phyloP scores from a whole-genome alignment of 2,113 vertebrate genomes.

The Felis catus region DNA sequence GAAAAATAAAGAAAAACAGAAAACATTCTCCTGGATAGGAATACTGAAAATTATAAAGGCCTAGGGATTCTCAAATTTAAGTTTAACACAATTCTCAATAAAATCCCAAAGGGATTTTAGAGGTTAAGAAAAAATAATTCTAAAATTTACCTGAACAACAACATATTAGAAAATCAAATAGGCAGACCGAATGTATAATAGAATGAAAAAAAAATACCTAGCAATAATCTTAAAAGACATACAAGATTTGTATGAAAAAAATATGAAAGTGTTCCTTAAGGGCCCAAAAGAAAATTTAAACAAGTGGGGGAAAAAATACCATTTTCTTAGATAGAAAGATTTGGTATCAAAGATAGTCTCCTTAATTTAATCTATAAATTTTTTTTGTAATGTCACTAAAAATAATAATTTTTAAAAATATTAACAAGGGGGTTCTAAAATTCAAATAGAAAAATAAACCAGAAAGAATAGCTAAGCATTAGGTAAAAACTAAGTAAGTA shows the following conservation, averaged over 20 bases:
- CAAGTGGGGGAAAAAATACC: background rate
- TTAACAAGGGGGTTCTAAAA: background rate
- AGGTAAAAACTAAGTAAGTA: no score
- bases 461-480: background rate
- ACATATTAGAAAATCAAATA: background rate
- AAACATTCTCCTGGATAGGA: background rate
- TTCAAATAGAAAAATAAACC: background rate
- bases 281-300: background rate
- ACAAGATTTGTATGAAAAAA: background rate
- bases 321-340: background rate
- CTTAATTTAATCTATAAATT: background rate
- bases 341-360: background rate
- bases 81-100: constrained; percentile 24
- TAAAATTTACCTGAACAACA: background rate
- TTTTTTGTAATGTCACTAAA: background rate
- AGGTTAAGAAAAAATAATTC: background rate
- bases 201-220: background rate
- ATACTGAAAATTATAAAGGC: background rate
- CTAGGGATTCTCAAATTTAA: background rate
- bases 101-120: background rate
- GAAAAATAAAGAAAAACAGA: background rate
- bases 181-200: background rate
- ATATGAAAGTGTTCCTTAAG: background rate
- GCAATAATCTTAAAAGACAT: background rate
- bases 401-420: background rate